Base-by-base conservation (phyloP, 2,797 vertebrate genomes). In the Diplodus sargus region DNA sequence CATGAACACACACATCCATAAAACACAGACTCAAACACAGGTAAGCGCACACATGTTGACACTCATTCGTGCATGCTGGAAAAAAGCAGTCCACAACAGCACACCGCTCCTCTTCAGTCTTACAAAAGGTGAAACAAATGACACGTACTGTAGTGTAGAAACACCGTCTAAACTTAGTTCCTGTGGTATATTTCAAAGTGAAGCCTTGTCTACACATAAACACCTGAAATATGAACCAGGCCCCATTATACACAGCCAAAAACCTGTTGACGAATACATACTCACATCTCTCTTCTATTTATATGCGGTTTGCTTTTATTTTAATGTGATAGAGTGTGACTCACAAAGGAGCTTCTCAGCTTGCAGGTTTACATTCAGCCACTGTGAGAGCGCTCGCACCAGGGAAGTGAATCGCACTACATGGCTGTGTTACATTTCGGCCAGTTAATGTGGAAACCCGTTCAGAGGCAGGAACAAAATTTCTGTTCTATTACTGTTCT, bases 351-450 rank as follows among this genome's bases (percentile, higher is more conserved):
- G 65, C 43, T 28, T 88, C 76, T 87, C 70, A 59, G 83, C 79
- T 87, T 70, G 65, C 84, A 68, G 51, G 82, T 87, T 91, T 78
- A 87, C 85, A 88, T 91, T 85, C 79, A 73, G 85, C 79, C 79
- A 10, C 67, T 12, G 56, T 12, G 39, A 56, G 61, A 52, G 59
- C 52, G 85, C 70, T 69, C 67, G 51, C 81, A 74, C 17, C 60
- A 48, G 77, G 64, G 52, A 60, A 54, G 74, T 51, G 74, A 83
- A 76, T 85, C 69, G 60, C 61, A 60, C 57, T 15, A 45, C 74
- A 47, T 13, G 48, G 57, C 70, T 17, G 58, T 43, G 49, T 86
- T 86, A 82, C 74, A 73, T 83, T 87, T 74, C 84, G 85, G 83
- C 67, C 43, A 5, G 47, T 63, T 69, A 5, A 42, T 51, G 14